Base-by-base conservation (phyloP, 2,888 invertebrate genomes). In the Drosophila prostipennis region DNA sequence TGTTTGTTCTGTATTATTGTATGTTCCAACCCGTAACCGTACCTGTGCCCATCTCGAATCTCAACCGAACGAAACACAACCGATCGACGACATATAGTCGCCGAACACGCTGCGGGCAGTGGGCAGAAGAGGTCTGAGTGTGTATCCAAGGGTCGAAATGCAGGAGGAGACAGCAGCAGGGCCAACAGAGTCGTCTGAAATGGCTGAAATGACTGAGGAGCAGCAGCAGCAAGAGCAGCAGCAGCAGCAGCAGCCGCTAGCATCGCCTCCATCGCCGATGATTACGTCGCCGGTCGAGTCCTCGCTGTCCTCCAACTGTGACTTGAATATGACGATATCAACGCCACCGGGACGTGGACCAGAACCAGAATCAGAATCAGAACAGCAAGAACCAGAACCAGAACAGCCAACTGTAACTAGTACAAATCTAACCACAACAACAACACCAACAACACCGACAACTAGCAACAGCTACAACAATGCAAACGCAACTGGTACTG, bases 71-170 rank as follows among this genome's bases (percentile, higher is more conserved):
- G 11, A n/a, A n/a, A 8, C n/a, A 42, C 19, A 1, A 19, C 19
- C 19, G 2, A 19, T 2, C 19, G 19, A 19, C 19, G 19, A 26
- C 36, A 42, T 49, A 42, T 45, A 73, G 73, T 36, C 77, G 48
- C 71, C 76, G 16, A 61, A 49, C 48, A 73, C 80, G 56, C 48
- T 79, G 16, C 72, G 39, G 29, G 58, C 72, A 14, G 46, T 76
- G 11, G 61, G 56, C 63, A 65, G 60, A 39, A 77, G 72, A 26
- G 82, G 82, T 45, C 71, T 80, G 6, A 61, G 70, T 67, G 55
- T 83, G 32, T 82, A 70, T 53, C 82, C 82, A 37, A 53, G 86
- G 40, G 77, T 76, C 57, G 52, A 64, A 36, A 48, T 19, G 45
- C 55, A 43, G 49, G 46, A 11, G 42, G 48, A 53, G 54, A 19